Evolutionary conservation across 2,888 invertebrate species (phyloP).

Genomic region (Platycheirus albimanus): DNA sequence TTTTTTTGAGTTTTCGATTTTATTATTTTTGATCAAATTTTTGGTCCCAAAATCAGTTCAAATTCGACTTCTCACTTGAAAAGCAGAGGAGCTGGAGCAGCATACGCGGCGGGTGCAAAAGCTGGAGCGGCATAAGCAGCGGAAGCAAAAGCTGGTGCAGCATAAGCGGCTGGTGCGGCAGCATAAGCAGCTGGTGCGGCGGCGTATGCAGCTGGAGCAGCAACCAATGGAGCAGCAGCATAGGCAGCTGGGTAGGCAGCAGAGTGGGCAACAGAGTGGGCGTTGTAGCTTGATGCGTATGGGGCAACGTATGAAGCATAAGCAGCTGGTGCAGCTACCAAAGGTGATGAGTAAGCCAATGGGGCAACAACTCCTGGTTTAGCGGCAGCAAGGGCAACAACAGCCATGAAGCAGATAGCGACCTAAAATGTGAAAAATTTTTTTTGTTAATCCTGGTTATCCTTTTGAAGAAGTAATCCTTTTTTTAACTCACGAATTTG

Average conservation of each 20-base stretch:
- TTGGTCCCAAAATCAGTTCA: constrained; percentile 26
- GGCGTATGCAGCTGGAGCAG: constrained; percentile 32
- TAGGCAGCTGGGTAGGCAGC: constrained; percentile 67
- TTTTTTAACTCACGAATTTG: constrained; percentile 62
- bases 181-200: constrained; percentile 10
- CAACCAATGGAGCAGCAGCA: constrained; percentile 55
- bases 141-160: constrained; percentile 80
- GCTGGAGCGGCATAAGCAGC: constrained; percentile 57
- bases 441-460: constrained; percentile 6
- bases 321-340: constrained; percentile 63
- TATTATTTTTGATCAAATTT: constrained; percentile 32
- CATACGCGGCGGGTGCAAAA: constrained; percentile 34
- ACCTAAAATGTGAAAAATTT: constrained; percentile 33
- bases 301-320: constrained; percentile 82
- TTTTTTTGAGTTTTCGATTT: constrained; percentile 17
- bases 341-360: constrained; percentile 76
- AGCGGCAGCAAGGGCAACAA: constrained; percentile 67
- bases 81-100: constrained; percentile 61
- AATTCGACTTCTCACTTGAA: constrained; percentile 41
- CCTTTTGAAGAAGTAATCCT: constrained; percentile 26
- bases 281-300: constrained; percentile 84
- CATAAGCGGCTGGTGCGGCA: constrained; percentile 80
- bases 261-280: constrained; percentile 80
- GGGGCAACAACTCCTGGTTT: constrained; percentile 73
- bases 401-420: constrained; percentile 69